Conservation (phyloP, 2,113 vertebrate genomes). For the Chamaetylas fuelleborni region DNA sequence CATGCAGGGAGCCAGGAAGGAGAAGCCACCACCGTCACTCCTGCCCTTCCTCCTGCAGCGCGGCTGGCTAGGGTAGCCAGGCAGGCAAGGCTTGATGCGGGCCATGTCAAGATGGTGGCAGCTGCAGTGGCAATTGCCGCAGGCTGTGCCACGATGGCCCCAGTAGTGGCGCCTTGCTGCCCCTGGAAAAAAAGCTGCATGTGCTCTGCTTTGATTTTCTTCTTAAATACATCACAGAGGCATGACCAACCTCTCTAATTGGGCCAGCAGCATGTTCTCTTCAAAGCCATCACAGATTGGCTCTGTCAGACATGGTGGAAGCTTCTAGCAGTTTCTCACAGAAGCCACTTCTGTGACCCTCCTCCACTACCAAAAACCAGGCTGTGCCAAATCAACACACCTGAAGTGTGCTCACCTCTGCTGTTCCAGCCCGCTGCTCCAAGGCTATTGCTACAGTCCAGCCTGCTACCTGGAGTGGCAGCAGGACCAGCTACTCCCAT, state of each 20-base stretch:
- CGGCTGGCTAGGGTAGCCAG: not conserved
- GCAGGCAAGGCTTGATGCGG: not conserved
- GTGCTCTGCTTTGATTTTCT: not conserved
- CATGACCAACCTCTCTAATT: not conserved
- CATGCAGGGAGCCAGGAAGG: too few relatives aligned
- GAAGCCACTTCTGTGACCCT: not conserved
- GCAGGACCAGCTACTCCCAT: rapidly evolving
- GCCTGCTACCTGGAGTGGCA: not conserved
- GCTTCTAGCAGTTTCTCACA: not conserved
- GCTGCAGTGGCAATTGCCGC: not conserved
- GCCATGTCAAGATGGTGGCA: not conserved
- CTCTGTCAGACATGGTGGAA: not conserved
- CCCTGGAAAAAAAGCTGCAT: not conserved
- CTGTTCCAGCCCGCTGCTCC: not conserved
- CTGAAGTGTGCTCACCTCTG: not conserved
- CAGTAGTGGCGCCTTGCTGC: rapidly evolving
- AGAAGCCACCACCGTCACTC: rapidly evolving
- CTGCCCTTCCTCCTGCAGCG: not conserved
- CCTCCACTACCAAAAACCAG: not conserved
- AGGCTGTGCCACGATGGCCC: not conserved
- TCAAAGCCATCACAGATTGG: not conserved
- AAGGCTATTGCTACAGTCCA: not conserved
- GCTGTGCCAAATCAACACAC: not conserved
- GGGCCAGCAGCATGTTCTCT: not conserved
- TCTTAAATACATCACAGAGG: not conserved